Conservation (phyloP, 1,140 invertebrate species). For the Bombus fervidus region DNA sequence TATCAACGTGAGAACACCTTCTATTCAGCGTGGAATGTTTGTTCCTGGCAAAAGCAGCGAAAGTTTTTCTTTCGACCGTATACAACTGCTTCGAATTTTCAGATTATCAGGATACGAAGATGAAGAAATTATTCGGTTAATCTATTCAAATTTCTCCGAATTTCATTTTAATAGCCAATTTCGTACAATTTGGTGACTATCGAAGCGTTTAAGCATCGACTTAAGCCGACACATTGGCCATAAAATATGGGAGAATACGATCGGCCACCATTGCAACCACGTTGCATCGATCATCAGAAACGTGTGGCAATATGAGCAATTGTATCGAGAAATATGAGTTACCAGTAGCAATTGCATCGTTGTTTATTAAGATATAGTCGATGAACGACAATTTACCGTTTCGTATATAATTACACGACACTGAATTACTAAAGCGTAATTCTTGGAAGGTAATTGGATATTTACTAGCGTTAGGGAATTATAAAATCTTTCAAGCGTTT, state of each 20-base stretch:
- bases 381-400: not conserved
- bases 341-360: too few relatives aligned
- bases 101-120: too few relatives aligned
- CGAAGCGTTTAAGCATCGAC: too few relatives aligned
- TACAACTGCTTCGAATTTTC: too few relatives aligned
- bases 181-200: too few relatives aligned
- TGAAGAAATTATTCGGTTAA: too few relatives aligned
- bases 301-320: not conserved
- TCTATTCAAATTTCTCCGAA: too few relatives aligned
- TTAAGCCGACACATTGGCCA: too few relatives aligned
- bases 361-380: not conserved
- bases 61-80: not conserved
- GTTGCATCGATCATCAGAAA: not conserved
- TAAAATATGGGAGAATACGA: too few relatives aligned
- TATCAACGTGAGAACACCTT: conserved; percentile 70
- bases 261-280: too few relatives aligned
- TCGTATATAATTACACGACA: not conserved
- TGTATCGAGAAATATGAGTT: not conserved
- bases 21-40: not conserved
- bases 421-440: not conserved
- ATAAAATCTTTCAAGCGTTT: not conserved
- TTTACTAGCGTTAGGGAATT: not conserved
- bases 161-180: too few relatives aligned
- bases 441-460: not conserved
- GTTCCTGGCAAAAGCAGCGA: not conserved